phyloP scores from a whole-genome alignment of 2,113 vertebrate genomes.

The Pelecanoides urinatrix region DNA sequence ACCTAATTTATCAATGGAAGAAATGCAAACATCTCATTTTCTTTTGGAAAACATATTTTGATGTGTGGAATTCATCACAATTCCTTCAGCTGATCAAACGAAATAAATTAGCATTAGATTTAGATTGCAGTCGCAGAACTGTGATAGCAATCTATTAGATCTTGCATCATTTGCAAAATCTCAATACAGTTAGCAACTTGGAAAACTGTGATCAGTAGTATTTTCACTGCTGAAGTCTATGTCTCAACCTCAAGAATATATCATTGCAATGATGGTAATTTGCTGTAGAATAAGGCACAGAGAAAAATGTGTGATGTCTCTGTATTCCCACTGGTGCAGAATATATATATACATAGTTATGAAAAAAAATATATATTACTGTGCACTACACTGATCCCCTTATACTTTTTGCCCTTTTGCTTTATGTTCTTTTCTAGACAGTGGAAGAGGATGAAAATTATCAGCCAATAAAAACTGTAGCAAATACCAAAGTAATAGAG shows the following conservation, averaged over 20 bases:
- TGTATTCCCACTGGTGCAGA: neutral
- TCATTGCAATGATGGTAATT: neutral
- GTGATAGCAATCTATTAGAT: neutral
- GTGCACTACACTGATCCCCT: neutral
- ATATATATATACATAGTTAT: neutral
- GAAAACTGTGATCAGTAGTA: neutral
- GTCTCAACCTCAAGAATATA: neutral
- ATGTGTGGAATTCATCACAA: neutral
- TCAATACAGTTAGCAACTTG: neutral
- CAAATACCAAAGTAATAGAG: neutral
- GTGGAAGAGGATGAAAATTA: slow-evolving; percentile 10
- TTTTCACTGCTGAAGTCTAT: neutral
- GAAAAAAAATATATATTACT: neutral
- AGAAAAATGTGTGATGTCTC: neutral
- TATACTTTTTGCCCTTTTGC: neutral
- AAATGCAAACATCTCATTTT: neutral
- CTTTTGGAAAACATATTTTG: neutral
- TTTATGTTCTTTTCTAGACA: neutral
- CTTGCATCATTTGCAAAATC: neutral
- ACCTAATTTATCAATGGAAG: neutral
- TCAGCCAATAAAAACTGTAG: neutral
- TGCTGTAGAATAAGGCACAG: neutral
- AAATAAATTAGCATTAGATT: neutral
- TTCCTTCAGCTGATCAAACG: neutral
- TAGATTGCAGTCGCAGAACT: neutral